phyloP scores from a whole-genome alignment of 1,140 invertebrate species.

The Adelges cooleyi region DNA sequence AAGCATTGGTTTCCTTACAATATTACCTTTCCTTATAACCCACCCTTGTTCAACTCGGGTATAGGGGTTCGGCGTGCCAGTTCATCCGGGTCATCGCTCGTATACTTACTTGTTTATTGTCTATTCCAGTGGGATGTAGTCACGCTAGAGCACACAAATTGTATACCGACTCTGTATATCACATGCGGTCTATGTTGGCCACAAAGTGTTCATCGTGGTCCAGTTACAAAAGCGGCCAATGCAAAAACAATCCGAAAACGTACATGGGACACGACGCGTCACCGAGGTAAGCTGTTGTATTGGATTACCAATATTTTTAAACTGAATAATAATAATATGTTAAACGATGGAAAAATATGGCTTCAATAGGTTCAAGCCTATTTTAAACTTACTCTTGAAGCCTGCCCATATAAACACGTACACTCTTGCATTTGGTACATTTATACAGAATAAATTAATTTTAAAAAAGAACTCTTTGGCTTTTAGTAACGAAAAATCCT shows the following conservation, averaged over 20 bases:
- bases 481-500: too few species aligned
- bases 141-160: conserved; percentile 55
- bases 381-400: too few species aligned
- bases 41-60: background rate
- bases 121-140: conserved; percentile 51
- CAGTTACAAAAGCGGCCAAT: conserved; percentile 10
- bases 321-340: too few species aligned
- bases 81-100: background rate
- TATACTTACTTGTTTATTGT: background rate
- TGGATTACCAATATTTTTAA: too few species aligned
- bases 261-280: conserved; percentile 31
- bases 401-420: too few species aligned
- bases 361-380: too few species aligned
- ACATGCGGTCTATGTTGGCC: conserved; percentile 37
- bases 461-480: too few species aligned
- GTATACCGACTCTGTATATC: conserved; percentile 53
- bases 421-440: too few species aligned
- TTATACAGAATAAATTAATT: too few species aligned
- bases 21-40: background rate
- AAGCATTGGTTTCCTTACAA: background rate
- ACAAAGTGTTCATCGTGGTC: conserved; percentile 34
- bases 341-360: too few species aligned
- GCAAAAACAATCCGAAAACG: conserved; percentile 17
- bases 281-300: conserved; percentile 37
- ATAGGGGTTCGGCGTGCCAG: background rate